Evolutionary conservation across 2,888 invertebrate genomes (phyloP).

Genomic region (Pogonocherus hispidulus): DNA sequence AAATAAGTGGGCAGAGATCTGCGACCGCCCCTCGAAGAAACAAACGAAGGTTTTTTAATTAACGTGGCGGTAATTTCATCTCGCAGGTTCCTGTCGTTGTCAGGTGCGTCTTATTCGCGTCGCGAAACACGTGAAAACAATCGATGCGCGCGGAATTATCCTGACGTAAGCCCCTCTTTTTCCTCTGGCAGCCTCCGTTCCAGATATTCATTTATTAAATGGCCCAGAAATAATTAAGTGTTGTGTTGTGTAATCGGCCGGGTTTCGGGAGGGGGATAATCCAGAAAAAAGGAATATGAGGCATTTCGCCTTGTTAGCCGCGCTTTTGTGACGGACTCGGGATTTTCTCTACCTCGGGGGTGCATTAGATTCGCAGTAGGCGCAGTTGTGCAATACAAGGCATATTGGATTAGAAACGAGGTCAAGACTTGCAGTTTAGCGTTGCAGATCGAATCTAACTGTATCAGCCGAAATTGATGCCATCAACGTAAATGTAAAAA

Average conservation of each 20-base stretch:
- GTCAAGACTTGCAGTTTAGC: too few relatives aligned
- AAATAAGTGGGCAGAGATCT: too few relatives aligned
- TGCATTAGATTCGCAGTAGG: background rate
- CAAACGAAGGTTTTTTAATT: background rate
- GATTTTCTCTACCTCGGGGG: background rate
- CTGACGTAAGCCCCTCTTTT: too few relatives aligned
- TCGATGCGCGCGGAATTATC: background rate
- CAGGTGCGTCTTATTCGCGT: background rate
- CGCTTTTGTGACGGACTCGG: background rate
- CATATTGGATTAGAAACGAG: background rate
- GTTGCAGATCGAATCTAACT: too few relatives aligned
- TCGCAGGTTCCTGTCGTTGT: background rate
- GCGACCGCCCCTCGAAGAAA: background rate
- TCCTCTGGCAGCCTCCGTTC: background rate
- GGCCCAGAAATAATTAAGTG: background rate
- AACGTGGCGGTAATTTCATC: background rate
- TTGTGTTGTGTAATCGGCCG: background rate
- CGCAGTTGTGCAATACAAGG: background rate
- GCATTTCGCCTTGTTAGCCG: background rate
- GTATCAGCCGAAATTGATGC: too few relatives aligned
- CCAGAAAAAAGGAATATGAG: background rate
- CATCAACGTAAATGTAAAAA: too few relatives aligned
- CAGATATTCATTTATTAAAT: background rate
- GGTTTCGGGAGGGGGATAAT: background rate
- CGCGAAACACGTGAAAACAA: conserved; percentile 12